Base-by-base conservation (phyloP, 2,113 vertebrate species). In the Sporophila hypoxantha region DNA sequence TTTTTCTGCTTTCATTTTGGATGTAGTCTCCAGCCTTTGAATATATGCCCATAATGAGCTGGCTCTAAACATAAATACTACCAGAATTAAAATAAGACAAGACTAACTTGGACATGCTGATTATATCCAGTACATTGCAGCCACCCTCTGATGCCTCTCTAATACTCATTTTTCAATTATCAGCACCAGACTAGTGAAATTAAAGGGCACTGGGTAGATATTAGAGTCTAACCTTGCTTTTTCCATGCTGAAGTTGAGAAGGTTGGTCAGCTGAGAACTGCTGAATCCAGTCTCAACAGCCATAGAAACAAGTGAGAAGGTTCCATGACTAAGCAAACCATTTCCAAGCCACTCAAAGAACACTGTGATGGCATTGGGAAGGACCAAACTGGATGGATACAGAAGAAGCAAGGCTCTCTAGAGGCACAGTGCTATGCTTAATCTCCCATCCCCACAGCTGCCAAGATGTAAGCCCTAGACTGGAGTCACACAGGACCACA, bases 11-110 rank as follows among this genome's bases (percentile, higher is more conserved):
- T 95, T 88, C 76, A 91, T 91, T 95, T 93, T 90, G 89, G 88
- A 82, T 82, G 59, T 74, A 61, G 70, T 84, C 39, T 91, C 44
- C 46, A 92, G 86, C 77, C 82, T 96, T 93, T 91, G 89, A 96
- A 94, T 87, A 96, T 92, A 94, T 92, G 83, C 88, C 91, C 69
- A 4, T 96, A 96, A 97, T 95, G 94, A 97, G 90, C 94, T 93
- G 82, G 79, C 66, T 94, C 94, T 94, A 93, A 95, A 90, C 82
- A 94, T 93, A 96, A 96, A 94, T 93, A 95, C 88, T 96, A 92
- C 73, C 56, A 89, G 93, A 90, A 93, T 93, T 94, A 89, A 95
- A 95, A 95, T 94, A 90, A 96, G 91, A 92, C 74, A 77, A 90
- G 79, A 87, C 80, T 94, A 95, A 95, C 92, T 71, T 77, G 95